Evolutionary conservation across 2,113 vertebrate genomes (phyloP).

Genomic region (Smithornis capensis): DNA sequence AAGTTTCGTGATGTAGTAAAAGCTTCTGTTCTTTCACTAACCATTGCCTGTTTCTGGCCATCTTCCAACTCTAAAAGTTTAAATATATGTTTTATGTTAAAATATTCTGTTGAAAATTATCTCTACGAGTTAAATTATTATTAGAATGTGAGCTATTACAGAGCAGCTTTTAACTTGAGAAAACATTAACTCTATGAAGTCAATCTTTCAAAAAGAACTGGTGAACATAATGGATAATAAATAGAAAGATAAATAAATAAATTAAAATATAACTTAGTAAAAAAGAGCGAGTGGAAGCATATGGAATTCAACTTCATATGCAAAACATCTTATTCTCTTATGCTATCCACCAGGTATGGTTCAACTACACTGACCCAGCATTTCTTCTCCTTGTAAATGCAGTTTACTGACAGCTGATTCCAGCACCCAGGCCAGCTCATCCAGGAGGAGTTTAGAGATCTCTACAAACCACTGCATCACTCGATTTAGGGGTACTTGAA

Average conservation of each 20-base stretch:
- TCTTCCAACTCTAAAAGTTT: conserved; percentile 83
- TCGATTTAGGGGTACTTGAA: not conserved
- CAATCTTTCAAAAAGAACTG: not conserved
- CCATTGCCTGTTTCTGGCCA: conserved; percentile 88
- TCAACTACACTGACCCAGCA: not conserved
- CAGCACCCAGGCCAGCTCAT: conserved; percentile 45
- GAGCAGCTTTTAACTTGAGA: not conserved
- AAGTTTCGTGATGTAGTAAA: conserved; percentile 98
- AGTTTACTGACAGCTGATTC: not conserved
- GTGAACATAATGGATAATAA: not conserved
- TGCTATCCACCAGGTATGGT: not conserved
- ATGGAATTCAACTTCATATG: not conserved
- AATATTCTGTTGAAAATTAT: not conserved
- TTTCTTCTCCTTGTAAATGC: not conserved
- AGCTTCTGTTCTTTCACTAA: conserved; percentile 96
- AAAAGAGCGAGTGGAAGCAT: not conserved
- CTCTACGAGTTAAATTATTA: not conserved
- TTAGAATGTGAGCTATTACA: not conserved
- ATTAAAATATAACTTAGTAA: not conserved
- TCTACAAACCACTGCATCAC: not conserved
- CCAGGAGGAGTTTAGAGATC: not conserved
- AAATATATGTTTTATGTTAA: not conserved
- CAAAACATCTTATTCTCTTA: not conserved
- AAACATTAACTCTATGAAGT: not conserved
- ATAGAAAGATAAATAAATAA: too few relatives aligned